Evolutionary conservation across 1,140 invertebrate genomes (phyloP).

Genomic region (Cyrtorhinus lividipennis): DNA sequence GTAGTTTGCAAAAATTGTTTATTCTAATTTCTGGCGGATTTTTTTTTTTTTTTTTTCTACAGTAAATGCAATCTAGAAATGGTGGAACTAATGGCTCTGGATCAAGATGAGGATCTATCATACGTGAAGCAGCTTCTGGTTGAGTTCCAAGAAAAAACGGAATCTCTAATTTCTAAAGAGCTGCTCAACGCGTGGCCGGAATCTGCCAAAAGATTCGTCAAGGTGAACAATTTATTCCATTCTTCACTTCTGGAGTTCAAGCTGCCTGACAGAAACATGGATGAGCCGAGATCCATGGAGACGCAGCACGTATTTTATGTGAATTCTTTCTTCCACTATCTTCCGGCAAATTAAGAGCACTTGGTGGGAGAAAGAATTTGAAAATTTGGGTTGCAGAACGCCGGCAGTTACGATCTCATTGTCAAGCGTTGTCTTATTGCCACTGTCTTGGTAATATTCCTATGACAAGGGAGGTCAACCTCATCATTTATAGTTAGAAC

Average conservation of each 20-base stretch:
- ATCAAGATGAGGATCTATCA: constrained; percentile 60
- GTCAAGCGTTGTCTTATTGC: no score
- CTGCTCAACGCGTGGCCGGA: constrained; percentile 72
- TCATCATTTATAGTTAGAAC: no score
- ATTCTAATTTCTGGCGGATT: neutral
- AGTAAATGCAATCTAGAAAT: constrained; percentile 81
- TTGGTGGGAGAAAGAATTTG: no score
- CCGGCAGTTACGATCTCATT: no score
- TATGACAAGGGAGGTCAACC: no score
- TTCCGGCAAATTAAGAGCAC: no score
- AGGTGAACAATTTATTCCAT: constrained; percentile 42
- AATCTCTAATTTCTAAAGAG: constrained; percentile 65
- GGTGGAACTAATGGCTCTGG: constrained; percentile 73
- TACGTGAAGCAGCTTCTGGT: constrained; percentile 63
- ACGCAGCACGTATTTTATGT: neutral
- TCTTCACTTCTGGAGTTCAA: neutral
- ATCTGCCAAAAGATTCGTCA: constrained; percentile 68
- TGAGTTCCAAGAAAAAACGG: constrained; percentile 84
- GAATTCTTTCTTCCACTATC: no score
- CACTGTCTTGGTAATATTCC: no score
- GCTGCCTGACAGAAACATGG: no score
- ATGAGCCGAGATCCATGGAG: no score
- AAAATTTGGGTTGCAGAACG: no score
- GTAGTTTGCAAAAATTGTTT: no score
- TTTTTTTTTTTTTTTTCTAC: constrained; percentile 24